phyloP scores from a whole-genome alignment of 2,888 invertebrate species.

The Plebejus melissa region DNA sequence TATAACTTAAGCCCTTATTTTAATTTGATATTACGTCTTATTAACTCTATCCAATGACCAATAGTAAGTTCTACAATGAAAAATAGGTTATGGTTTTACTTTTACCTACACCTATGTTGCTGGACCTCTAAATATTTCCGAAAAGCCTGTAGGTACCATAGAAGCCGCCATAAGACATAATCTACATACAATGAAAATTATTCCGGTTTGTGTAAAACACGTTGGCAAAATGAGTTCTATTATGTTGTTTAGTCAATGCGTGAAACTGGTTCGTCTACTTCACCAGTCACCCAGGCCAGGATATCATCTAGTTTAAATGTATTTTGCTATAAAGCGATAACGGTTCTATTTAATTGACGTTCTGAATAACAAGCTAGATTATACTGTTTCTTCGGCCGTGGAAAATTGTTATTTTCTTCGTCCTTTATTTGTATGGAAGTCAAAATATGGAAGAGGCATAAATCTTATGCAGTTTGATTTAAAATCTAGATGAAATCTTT shows the following conservation, averaged over 20 bases:
- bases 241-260: conserved; percentile 16
- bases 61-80: no score
- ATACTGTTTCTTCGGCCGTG: not conserved
- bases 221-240: conserved; percentile 17
- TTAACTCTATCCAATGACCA: no score
- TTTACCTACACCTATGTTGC: not conserved
- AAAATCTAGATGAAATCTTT: not conserved
- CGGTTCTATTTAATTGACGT: conserved; percentile 18
- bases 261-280: conserved; percentile 18
- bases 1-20: no score
- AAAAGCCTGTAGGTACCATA: not conserved
- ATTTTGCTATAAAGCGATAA: conserved; percentile 12
- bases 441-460: not conserved
- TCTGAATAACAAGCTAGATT: conserved; percentile 7
- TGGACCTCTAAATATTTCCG: not conserved
- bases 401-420: conserved; percentile 3
- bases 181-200: not conserved
- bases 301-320: conserved; percentile 23
- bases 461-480: not conserved
- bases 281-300: not conserved
- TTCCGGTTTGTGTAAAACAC: conserved; percentile 16
- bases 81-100: no score
- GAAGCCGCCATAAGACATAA: not conserved
- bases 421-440: not conserved
- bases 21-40: no score